Evolutionary conservation across 2,888 invertebrate genomes (phyloP), one percentile per base, ranked within the genome.

Genomic region (Cyaniris semiargus): DNA sequence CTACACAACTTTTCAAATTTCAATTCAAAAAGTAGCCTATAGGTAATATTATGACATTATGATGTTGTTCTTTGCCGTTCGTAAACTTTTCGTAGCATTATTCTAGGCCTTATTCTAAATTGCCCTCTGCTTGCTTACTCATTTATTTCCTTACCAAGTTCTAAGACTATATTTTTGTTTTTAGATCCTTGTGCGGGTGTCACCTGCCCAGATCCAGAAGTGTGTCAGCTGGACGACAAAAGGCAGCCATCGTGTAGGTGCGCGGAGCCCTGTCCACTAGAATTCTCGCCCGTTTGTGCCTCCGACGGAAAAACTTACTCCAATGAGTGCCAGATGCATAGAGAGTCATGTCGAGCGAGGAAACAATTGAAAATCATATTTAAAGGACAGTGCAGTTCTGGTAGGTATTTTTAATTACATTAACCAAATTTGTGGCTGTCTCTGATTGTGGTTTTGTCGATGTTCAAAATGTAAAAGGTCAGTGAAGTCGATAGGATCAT

Each of bases 241-340:
- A 95, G 98, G 48, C 95, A 96, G 81, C 97, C 98, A 0, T 95
- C 95, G 78, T 98, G 98, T 87, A 95, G 96, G 78, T 98, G 98
- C 87, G 96, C 97, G 75, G 97, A 97, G 85, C 95, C 96, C 72
- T 97, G 97, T 83, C 96, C 97, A 5, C 95, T 97, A 76, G 96
- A 97, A 86, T 96, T 97, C 88, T 95, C 96, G 10, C 97, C 97
- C 0, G 95, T 97, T 75, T 97, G 97, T 84, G 97, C 96, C 13
- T 96, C 96, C 74, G 97, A 97, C 89, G 97, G 97, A 76, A 96
- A 96, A 88, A 97, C 97, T 0, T 97, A 97, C 87, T 95, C 96
- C 80, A 98, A 97, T 90, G 97, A 97, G 88, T 98, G 98, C 88
- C 96, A 96, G 84, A 95, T 98, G 89, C 95, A 96, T 82, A 95